Percentiles rank a stretch among this genome's conserved stretches.
Evolutionary conservation across 2,113 vertebrate species (phyloP).

Genomic region (Apteryx mantelli): DNA sequence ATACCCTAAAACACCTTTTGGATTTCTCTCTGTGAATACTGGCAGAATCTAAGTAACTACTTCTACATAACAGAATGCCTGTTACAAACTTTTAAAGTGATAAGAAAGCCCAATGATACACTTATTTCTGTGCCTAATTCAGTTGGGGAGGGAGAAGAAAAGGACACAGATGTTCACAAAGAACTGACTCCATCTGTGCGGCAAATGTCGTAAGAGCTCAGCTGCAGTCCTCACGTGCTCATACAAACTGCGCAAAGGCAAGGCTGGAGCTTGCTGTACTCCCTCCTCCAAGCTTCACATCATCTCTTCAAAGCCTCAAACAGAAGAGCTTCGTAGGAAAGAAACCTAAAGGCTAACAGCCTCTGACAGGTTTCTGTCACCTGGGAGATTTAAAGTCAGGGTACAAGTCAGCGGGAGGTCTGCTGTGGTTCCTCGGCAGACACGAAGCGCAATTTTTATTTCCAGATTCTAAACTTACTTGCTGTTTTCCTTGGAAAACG

Average conservation of each 20-base stretch:
- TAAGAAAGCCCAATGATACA: not conserved
- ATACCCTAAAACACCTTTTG: not conserved
- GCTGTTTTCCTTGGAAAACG: not conserved
- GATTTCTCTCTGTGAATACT: not conserved
- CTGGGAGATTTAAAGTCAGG: not conserved
- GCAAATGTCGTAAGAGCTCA: not conserved
- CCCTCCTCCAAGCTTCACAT: accelerated
- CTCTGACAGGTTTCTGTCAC: not conserved
- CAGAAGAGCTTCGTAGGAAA: not conserved
- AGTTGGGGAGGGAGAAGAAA: not conserved
- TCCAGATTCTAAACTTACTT: not conserved
- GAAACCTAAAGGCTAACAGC: not conserved
- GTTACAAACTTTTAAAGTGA: not conserved
- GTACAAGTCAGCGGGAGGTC: not conserved
- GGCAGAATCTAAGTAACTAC: not conserved
- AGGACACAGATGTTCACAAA: not conserved
- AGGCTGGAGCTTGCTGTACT: accelerated
- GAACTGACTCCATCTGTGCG: not conserved
- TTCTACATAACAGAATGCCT: not conserved
- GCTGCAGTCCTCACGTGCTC: not conserved
- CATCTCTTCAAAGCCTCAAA: not conserved
- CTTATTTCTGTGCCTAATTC: not conserved
- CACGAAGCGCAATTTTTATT: accelerated
- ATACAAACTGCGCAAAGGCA: not conserved
- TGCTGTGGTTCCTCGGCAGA: not conserved